Evolutionary conservation across 2,888 invertebrate genomes (phyloP).

Genomic region (Mesorhabditis sp.): DNA sequence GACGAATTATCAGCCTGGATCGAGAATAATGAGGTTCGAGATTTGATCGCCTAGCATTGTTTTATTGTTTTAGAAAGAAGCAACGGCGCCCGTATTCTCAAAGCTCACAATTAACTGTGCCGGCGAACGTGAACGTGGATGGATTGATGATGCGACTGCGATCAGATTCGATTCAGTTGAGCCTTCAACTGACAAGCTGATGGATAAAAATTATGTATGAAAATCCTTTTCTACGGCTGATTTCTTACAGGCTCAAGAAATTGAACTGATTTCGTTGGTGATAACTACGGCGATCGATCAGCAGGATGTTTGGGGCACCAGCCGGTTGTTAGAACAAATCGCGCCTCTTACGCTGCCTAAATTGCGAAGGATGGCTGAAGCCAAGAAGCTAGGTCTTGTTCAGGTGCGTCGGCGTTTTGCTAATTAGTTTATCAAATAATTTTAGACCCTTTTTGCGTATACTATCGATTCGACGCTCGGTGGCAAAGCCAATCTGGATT

Average conservation of each 20-base stretch:
- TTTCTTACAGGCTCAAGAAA: not conserved
- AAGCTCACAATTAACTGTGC: not conserved
- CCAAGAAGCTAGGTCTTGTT: not conserved
- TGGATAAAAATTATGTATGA: not conserved
- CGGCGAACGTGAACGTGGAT: not conserved
- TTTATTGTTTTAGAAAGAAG: not conserved
- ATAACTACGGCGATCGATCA: not conserved
- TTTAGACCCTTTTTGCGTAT: constrained; percentile 3
- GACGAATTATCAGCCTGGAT: not conserved
- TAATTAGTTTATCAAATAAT: not conserved
- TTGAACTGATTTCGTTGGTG: not conserved
- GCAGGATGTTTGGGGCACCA: not conserved
- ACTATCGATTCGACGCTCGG: not conserved
- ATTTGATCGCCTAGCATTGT: too few relatives aligned
- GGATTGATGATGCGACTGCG: not conserved
- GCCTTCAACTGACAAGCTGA: not conserved
- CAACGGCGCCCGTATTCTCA: constrained; percentile 3
- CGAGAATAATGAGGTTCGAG: not conserved
- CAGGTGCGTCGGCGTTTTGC: not conserved
- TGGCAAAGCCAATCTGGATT: too few relatives aligned
- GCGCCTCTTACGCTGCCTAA: not conserved
- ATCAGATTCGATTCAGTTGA: not conserved
- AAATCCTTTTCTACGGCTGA: not conserved
- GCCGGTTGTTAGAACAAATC: not conserved
- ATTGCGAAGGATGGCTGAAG: not conserved